phyloP scores from a whole-genome alignment of 2,888 invertebrate species.

The Hydrotaea diabolus region DNA sequence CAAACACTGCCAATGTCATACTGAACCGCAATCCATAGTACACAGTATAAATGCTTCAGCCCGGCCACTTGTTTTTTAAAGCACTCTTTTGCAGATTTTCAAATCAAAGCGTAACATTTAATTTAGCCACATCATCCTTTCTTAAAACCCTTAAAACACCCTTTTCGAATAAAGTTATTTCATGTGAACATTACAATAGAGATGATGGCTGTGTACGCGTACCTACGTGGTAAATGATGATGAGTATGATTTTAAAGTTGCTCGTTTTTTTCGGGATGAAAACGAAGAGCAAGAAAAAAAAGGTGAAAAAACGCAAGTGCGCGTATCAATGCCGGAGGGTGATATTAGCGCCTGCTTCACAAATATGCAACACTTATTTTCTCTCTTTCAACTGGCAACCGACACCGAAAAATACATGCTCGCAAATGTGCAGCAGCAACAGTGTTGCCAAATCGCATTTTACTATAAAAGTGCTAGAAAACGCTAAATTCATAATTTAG shows the following conservation, averaged over 20 bases:
- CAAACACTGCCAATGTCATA: no score
- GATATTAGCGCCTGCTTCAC: constrained; percentile 68
- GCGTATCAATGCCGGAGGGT: constrained; percentile 68
- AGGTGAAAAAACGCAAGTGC: constrained; percentile 58
- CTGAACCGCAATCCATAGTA: no score
- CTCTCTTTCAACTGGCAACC: not conserved
- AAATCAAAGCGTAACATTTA: no score
- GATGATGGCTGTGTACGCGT: constrained; percentile 47
- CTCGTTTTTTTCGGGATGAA: constrained; percentile 1
- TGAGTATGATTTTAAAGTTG: constrained; percentile 44
- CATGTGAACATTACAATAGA: constrained; percentile 35
- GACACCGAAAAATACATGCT: constrained; percentile 10
- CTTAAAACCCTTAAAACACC: not conserved
- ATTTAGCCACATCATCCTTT: not conserved
- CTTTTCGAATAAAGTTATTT: constrained; percentile 5
- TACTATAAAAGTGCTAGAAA: no score
- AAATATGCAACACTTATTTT: constrained; percentile 50
- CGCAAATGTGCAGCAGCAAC: constrained; percentile 17
- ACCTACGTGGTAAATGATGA: constrained; percentile 57
- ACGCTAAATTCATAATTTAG: no score
- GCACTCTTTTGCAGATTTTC: no score
- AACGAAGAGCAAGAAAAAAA: not conserved
- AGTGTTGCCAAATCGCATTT: no score
- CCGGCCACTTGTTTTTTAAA: no score
- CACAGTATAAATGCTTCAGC: no score